Evolutionary conservation across 1,140 invertebrate species (phyloP).

Genomic region (Brachionus plicatilis): DNA sequence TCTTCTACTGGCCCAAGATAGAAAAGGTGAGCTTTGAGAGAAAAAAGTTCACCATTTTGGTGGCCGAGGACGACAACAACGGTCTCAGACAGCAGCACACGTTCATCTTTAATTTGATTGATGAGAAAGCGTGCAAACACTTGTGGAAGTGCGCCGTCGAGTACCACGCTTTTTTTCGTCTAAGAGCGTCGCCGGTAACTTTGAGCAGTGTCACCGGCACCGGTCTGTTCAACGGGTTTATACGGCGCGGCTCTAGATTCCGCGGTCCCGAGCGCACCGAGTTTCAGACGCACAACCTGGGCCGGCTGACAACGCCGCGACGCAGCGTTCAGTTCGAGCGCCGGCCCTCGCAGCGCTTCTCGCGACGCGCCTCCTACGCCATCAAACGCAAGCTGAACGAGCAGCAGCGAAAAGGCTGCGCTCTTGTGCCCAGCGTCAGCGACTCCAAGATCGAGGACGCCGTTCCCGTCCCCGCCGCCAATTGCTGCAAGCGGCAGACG

Average conservation of each 20-base stretch:
- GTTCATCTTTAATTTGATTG: slow-evolving; percentile 69
- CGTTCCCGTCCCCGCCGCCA: not conserved
- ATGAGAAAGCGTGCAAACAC: slow-evolving; percentile 94
- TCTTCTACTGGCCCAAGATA: slow-evolving; percentile 80
- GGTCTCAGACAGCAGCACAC: slow-evolving; percentile 51
- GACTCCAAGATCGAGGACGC: not conserved
- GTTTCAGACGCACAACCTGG: slow-evolving; percentile 74
- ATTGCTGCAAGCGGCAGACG: not conserved
- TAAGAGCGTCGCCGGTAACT: slow-evolving; percentile 66
- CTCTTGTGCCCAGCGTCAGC: not conserved
- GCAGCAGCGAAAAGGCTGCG: not conserved
- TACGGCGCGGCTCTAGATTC: slow-evolving; percentile 90
- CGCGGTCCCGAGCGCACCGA: slow-evolving; percentile 85
- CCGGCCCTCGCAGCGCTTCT: slow-evolving; percentile 89
- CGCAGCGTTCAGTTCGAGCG: slow-evolving; percentile 89
- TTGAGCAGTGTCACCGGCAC: slow-evolving; percentile 55
- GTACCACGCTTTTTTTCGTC: slow-evolving; percentile 92
- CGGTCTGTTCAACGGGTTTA: slow-evolving; percentile 85
- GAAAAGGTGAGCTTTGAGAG: slow-evolving; percentile 85
- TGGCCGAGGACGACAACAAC: slow-evolving; percentile 55
- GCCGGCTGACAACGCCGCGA: slow-evolving; percentile 69
- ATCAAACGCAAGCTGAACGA: slow-evolving; percentile 21
- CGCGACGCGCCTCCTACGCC: slow-evolving; percentile 60
- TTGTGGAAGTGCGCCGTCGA: slow-evolving; percentile 97
- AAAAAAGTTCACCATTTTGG: slow-evolving; percentile 59